Percentiles rank a stretch among this genome's conserved stretches.
phyloP scores from a whole-genome alignment of 1,140 invertebrate genomes.

The Drosophila paulistorum region DNA sequence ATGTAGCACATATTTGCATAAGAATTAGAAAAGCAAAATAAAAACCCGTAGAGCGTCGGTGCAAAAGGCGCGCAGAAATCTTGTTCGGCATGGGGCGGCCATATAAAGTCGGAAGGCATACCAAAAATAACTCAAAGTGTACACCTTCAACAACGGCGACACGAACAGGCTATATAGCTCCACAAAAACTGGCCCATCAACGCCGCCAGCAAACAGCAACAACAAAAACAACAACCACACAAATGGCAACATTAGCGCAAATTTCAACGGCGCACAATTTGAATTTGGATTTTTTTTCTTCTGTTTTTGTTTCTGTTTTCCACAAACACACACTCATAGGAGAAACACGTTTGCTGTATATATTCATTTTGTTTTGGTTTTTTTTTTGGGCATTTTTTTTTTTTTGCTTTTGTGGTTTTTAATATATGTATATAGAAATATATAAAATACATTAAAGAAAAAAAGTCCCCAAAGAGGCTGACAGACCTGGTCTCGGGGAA shows the following conservation, averaged over 20 bases:
- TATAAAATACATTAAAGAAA: slow-evolving; percentile 24
- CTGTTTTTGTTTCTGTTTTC: slow-evolving; percentile 37
- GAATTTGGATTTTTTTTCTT: slow-evolving; percentile 69
- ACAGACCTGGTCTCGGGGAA: slow-evolving; percentile 35
- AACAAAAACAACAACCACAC: slow-evolving; percentile 52
- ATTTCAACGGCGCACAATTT: slow-evolving; percentile 77
- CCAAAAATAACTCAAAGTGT: slow-evolving; percentile 68
- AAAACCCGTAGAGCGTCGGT: slow-evolving; percentile 44
- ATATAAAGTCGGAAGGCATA: slow-evolving; percentile 62
- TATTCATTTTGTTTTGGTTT: slow-evolving; percentile 71
- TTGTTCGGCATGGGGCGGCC: slow-evolving; percentile 66
- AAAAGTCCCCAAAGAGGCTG: slow-evolving; percentile 47
- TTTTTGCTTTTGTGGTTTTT: slow-evolving; percentile 25
- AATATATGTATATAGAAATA: slow-evolving; percentile 51
- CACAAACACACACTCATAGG: slow-evolving; percentile 32
- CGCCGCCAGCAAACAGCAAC: slow-evolving; percentile 32
- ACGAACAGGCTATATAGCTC: slow-evolving; percentile 45
- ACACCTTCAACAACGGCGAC: slow-evolving; percentile 49
- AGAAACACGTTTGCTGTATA: slow-evolving; percentile 72
- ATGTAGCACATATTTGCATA: slow-evolving; percentile 69
- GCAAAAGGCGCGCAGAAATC: slow-evolving; percentile 57
- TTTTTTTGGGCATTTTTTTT: slow-evolving; percentile 56
- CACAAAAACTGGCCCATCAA: slow-evolving; percentile 63
- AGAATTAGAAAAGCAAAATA: slow-evolving; percentile 70
- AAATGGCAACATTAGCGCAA: slow-evolving; percentile 77